Conservation (phyloP, 2,888 invertebrate species). For the Napeogenes sylphis region DNA sequence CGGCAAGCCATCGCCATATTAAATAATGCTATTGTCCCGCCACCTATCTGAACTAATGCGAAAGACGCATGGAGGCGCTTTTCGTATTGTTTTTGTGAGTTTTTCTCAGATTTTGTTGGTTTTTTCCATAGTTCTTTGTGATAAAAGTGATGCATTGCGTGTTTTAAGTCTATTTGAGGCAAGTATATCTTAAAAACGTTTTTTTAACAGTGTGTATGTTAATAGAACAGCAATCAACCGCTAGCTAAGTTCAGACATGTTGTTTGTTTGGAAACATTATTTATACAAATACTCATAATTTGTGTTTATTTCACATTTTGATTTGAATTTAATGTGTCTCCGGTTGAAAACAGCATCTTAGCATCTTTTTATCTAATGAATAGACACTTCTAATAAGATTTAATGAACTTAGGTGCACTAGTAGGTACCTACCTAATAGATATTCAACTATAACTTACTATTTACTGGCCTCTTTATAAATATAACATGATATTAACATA, state of each 20-base stretch:
- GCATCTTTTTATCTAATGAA: constrained; percentile 29
- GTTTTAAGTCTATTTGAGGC: constrained; percentile 39
- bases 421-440: no score
- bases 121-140: constrained; percentile 39
- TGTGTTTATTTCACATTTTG: background rate
- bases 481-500: no score
- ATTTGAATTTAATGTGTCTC: background rate
- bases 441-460: no score
- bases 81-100: constrained; percentile 59
- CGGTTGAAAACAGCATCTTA: constrained; percentile 18
- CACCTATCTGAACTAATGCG: constrained; percentile 61
- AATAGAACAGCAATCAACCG: constrained; percentile 51
- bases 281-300: background rate
- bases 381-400: constrained; percentile 4
- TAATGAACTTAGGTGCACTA: no score
- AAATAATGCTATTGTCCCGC: constrained; percentile 58
- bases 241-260: constrained; percentile 59
- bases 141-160: constrained; percentile 47
- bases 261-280: constrained; percentile 31
- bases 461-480: no score
- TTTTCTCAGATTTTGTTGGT: constrained; percentile 53
- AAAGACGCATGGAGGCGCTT: constrained; percentile 54
- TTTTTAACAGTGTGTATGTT: constrained; percentile 33
- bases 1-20: constrained; percentile 71
- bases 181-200: constrained; percentile 35